Conservation (phyloP, 2,797 vertebrate genomes). For the Sardinella longiceps region DNA sequence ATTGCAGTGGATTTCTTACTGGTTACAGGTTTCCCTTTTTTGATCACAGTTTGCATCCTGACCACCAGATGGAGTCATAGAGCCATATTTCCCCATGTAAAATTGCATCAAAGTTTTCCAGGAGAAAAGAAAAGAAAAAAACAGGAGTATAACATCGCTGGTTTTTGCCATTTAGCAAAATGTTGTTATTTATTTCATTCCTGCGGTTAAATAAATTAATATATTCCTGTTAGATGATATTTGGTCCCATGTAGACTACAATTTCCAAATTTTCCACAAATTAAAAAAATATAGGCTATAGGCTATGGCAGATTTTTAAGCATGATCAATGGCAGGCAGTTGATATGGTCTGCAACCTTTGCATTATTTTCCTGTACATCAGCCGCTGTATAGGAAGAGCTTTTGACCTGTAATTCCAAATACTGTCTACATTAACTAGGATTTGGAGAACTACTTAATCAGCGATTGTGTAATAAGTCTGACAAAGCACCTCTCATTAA, state of each 20-base stretch:
- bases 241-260: not conserved
- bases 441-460: slow-evolving; percentile 65
- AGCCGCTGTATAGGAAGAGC: slow-evolving; percentile 61
- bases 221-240: not conserved
- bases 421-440: slow-evolving; percentile 61
- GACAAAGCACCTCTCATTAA: not conserved
- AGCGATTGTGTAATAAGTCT: slow-evolving; percentile 61
- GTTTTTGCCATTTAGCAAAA: not conserved
- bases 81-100: not conserved
- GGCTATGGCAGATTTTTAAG: not conserved
- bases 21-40: too few species aligned
- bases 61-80: not conserved
- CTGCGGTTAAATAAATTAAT: too few species aligned
- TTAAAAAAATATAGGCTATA: not conserved
- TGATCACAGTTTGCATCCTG: too few species aligned
- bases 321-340: not conserved
- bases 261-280: not conserved
- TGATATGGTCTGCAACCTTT: slow-evolving; percentile 59
- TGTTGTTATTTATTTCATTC: too few species aligned
- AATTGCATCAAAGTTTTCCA: not conserved
- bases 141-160: too few species aligned
- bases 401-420: slow-evolving; percentile 63
- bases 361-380: slow-evolving; percentile 62
- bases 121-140: too few species aligned
- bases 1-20: too few species aligned